Percentiles rank a stretch among this genome's conserved stretches.
Conservation (phyloP, 2,888 invertebrate genomes). For the Patella pellucida region DNA sequence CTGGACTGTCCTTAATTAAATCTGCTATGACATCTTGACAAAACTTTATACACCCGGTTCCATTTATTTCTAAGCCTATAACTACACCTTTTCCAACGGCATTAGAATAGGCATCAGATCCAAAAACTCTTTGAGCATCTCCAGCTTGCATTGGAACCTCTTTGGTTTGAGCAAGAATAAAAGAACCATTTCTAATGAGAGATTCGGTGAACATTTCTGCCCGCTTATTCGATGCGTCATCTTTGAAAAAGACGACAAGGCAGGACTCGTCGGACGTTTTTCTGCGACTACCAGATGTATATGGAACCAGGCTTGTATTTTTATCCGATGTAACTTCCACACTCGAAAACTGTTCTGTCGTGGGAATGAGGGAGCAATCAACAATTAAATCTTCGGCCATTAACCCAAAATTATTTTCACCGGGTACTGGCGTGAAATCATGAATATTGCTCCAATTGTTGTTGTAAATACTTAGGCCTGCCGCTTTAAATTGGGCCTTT, state of each 20-base stretch:
- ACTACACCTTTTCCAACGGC: constrained; percentile 65
- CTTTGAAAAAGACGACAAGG: constrained; percentile 71
- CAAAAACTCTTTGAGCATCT: constrained; percentile 69
- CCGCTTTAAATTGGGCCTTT: constrained; percentile 72
- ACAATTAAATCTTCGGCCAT: constrained; percentile 54
- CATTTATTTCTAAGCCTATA: constrained; percentile 71
- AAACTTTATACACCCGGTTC: constrained; percentile 61
- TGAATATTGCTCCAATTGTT: constrained; percentile 76
- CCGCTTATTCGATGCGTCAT: constrained; percentile 68
- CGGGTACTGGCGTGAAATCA: constrained; percentile 75
- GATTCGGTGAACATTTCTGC: constrained; percentile 64
- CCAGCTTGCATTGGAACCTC: constrained; percentile 66
- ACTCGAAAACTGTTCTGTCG: constrained; percentile 57
- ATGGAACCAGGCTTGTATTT: constrained; percentile 66
- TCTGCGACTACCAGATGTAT: constrained; percentile 60
- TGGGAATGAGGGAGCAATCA: constrained; percentile 56
- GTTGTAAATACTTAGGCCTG: constrained; percentile 74
- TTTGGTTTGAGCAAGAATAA: constrained; percentile 68
- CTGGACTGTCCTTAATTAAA: constrained; percentile 64
- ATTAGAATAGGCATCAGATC: constrained; percentile 63
- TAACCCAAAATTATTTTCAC: constrained; percentile 64
- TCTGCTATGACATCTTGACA: constrained; percentile 67
- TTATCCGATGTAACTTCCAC: constrained; percentile 62
- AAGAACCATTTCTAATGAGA: constrained; percentile 12
- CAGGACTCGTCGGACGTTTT: constrained; percentile 66